A percentile compares a stretch with the other conserved stretches of the same genome.
phyloP scores from a whole-genome alignment of 2,888 invertebrate genomes.

The Microctonus hyperodae region DNA sequence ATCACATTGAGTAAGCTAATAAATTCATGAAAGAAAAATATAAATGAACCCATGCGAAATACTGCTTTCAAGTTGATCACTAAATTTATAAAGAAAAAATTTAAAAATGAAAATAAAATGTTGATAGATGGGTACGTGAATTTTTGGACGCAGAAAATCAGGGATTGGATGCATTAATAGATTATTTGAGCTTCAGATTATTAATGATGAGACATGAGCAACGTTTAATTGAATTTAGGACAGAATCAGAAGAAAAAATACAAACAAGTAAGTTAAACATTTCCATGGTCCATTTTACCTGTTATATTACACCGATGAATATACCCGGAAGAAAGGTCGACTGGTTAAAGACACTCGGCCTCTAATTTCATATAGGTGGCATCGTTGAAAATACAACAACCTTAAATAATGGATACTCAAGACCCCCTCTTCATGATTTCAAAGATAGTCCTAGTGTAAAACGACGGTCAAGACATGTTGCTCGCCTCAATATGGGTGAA shows the following conservation, averaged over 20 bases:
- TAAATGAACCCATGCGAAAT: too few species aligned
- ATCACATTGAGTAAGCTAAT: slow-evolving; percentile 93
- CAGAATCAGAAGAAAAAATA: slow-evolving; percentile 79
- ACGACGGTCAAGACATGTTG: slow-evolving; percentile 82
- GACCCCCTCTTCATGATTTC: slow-evolving; percentile 69
- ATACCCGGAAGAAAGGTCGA: background rate
- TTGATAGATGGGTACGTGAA: slow-evolving; percentile 94
- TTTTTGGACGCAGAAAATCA: slow-evolving; percentile 96
- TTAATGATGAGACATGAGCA: slow-evolving; percentile 95
- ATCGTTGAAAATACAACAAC: slow-evolving; percentile 53
- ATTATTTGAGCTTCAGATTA: slow-evolving; percentile 94
- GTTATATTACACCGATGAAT: background rate
- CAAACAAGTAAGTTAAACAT: slow-evolving; percentile 59
- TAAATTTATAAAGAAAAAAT: slow-evolving; percentile 9
- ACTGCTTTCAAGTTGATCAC: too few species aligned
- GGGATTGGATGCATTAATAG: slow-evolving; percentile 95
- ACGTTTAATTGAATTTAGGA: slow-evolving; percentile 77
- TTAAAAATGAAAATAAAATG: background rate
- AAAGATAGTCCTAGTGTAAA: slow-evolving; percentile 76
- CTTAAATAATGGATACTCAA: slow-evolving; percentile 60
- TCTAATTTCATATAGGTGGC: slow-evolving; percentile 34
- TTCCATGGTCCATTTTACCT: background rate
- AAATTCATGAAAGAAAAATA: background rate
- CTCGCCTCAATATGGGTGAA: slow-evolving; percentile 91
- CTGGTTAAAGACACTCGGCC: background rate